Conservation (phyloP, 2,113 vertebrate species). For the Phrynocephalus versicolor region DNA sequence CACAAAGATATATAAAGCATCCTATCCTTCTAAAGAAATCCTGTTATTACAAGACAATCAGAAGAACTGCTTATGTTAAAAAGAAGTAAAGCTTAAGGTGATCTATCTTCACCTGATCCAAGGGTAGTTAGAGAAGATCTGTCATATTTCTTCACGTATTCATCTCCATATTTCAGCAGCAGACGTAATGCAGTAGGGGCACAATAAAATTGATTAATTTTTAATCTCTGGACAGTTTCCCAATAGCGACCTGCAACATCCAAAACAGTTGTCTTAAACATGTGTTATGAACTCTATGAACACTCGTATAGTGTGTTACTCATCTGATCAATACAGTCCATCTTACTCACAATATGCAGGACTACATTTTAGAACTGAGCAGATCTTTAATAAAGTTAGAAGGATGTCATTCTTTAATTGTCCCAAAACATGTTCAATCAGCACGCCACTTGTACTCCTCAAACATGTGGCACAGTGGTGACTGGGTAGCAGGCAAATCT, state of each 20-base stretch:
- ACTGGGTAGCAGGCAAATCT: background rate
- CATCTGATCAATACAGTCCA: background rate
- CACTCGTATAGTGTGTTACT: no score
- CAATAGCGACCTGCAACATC: conserved; percentile 87
- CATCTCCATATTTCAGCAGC: conserved; percentile 84
- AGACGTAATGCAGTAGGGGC: conserved; percentile 89
- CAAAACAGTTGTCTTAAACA: conserved; percentile 15
- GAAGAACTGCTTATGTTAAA: background rate
- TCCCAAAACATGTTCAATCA: background rate
- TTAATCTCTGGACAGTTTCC: conserved; percentile 87
- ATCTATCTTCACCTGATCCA: conserved; percentile 82
- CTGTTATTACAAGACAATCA: background rate
- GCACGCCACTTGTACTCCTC: background rate
- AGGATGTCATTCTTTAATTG: background rate
- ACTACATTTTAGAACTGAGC: background rate
- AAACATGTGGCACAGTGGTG: background rate
- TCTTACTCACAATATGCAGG: background rate
- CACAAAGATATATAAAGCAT: no score
- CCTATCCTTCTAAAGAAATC: background rate
- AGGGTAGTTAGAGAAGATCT: conserved; percentile 87
- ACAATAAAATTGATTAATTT: conserved; percentile 90
- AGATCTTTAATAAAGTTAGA: background rate
- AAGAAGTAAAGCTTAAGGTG: background rate
- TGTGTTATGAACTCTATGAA: background rate
- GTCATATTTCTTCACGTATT: conserved; percentile 91